Conservation (phyloP, 2,888 invertebrate species). For the Drosophila nr. fundita region DNA sequence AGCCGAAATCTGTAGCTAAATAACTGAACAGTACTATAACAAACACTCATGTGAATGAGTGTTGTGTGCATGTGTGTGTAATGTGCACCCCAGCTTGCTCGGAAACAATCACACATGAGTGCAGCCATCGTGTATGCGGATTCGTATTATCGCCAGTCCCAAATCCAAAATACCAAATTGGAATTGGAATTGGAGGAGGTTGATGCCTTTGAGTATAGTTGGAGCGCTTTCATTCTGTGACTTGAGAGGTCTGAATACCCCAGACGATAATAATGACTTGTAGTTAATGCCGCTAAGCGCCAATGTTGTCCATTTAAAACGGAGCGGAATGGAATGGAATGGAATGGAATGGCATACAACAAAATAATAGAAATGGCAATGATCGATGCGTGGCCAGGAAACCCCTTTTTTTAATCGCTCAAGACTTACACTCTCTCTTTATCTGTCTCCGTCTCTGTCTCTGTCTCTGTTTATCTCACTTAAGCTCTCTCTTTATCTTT, state of each 20-base stretch:
- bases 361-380: conserved; percentile 16
- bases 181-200: conserved; percentile 53
- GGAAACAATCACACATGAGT: conserved; percentile 72
- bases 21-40: conserved; percentile 36
- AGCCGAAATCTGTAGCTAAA: conserved; percentile 8
- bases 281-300: conserved; percentile 70
- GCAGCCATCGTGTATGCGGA: conserved; percentile 53
- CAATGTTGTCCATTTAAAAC: conserved; percentile 40
- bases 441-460: background rate
- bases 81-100: conserved; percentile 39
- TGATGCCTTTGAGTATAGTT: conserved; percentile 41
- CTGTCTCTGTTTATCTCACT: background rate
- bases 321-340: conserved; percentile 6
- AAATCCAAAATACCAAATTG: conserved; percentile 71
- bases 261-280: conserved; percentile 75
- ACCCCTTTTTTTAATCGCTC: conserved; percentile 46
- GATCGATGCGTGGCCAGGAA: conserved; percentile 49
- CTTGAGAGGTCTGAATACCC: conserved; percentile 60
- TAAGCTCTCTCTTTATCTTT: background rate
- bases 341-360: conserved; percentile 1
- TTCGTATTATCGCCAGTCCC: conserved; percentile 55
- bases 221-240: conserved; percentile 32
- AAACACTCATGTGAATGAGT: conserved; percentile 17
- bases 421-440: conserved; percentile 17
- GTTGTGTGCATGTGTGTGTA: conserved; percentile 9